Base-by-base conservation (phyloP, 2,797 vertebrate species). In the Coendou prehensilis region DNA sequence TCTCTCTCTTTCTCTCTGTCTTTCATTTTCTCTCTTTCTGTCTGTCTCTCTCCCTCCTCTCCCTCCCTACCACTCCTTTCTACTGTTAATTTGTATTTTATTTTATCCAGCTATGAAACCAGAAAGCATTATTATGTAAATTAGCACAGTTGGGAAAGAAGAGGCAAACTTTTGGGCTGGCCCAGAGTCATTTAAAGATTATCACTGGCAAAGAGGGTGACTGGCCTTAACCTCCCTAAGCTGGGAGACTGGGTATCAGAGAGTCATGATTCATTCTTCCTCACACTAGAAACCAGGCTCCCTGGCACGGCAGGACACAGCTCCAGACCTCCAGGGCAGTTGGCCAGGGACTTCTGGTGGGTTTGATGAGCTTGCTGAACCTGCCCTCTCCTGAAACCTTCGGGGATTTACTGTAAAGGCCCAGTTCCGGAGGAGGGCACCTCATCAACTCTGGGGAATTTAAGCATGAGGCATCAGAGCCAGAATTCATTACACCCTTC, bases 231-330 rank as follows among this genome's bases (percentile, higher is more conserved):
- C 13, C 56, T 56, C n/a, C 86, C 0, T 67, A 78, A 64, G 61
- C 73, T 56, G 75, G 67, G n/a, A 91, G 26, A 89, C 76, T 28
- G 5, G 56, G 73, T 94, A 64, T 6, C 78, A 88, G 61, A 90
- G 54, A 67, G 6, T 59, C 4, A 1, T 93, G 92, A 97, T 33
- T 97, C 95, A 97, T 73, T 61, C 89, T 95, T 92, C 63, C 90
- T 91, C 94, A 92, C n/a, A 33, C 61, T 67, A 87, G 52, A 97
- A 95, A 93, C 73, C 75, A 82, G 82, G 9, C 56, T 93, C 28
- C 80, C 87, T 82, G 57, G 14, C n/a, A 28, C 33, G 37, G 2
- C 47, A 81, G 8, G 33, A 47, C 20, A 47, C 20, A 28, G 33
- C 15, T 71, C 45, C 92, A 82, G 47, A 41, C 86, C 88, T 89